phyloP scores from a whole-genome alignment of 2,797 vertebrate genomes.

The Chaunax sp. region DNA sequence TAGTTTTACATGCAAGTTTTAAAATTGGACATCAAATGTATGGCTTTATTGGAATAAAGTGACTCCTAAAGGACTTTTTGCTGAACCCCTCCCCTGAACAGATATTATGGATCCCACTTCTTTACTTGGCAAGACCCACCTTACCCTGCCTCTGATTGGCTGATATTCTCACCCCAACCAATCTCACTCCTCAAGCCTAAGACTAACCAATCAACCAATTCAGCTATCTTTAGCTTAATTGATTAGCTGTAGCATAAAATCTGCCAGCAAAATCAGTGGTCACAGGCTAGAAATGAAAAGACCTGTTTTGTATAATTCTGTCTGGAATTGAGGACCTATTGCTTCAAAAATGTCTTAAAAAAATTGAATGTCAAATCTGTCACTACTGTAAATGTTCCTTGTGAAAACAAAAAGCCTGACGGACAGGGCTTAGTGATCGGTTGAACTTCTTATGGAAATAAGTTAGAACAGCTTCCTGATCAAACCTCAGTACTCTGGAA shows the following conservation, averaged over 20 bases:
- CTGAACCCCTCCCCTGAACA: background rate
- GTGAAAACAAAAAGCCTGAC: background rate
- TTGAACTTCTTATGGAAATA: background rate
- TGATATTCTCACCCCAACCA: background rate
- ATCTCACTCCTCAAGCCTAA: background rate
- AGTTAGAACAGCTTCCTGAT: background rate
- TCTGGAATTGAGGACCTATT: background rate
- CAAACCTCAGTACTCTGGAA: conserved; percentile 8
- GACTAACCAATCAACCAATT: no score
- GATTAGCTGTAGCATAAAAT: background rate
- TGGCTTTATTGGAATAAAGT: conserved; percentile 58
- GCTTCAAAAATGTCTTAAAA: background rate
- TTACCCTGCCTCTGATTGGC: background rate
- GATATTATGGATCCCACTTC: background rate
- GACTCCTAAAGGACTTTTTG: background rate
- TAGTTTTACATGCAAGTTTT: conserved; percentile 70
- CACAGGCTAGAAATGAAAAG: background rate
- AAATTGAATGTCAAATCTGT: background rate
- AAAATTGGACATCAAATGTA: conserved; percentile 64
- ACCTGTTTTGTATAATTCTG: background rate
- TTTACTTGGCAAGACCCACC: background rate
- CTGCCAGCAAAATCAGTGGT: background rate
- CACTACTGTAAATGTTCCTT: background rate
- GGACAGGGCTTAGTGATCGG: background rate
- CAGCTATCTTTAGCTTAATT: background rate